These are phyloP conservation scores for Globia sparganii DNA, from an alignment of 2,888 invertebrate species.

Conservation along the genomic window DNA sequence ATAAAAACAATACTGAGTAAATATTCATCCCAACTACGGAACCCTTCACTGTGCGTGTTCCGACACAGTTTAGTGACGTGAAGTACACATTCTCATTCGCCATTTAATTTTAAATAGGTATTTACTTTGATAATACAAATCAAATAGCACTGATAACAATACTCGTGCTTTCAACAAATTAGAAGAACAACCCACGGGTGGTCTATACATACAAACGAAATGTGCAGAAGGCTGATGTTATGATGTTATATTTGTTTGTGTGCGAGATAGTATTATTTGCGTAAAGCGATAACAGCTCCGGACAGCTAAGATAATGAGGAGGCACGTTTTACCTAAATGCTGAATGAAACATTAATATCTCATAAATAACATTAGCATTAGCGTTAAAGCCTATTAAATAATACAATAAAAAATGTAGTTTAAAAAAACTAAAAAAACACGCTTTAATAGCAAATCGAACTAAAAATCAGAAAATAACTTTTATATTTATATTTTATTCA, in stretches of 20 bases:
- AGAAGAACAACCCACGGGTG: slow-evolving; percentile 56
- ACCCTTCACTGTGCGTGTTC: neutral
- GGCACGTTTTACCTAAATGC: slow-evolving; percentile 54
- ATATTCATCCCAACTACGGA: neutral
- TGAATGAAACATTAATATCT: slow-evolving; percentile 36
- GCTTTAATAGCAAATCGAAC: no score
- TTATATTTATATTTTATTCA: no score
- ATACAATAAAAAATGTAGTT: no score
- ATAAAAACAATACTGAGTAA: neutral
- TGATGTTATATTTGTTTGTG: slow-evolving; percentile 62
- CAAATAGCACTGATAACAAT: slow-evolving; percentile 46
- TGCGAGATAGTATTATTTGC: slow-evolving; percentile 70
- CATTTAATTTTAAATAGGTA: slow-evolving; percentile 36
- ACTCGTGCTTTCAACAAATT: slow-evolving; percentile 52
- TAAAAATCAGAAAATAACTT: no score
- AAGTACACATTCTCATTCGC: slow-evolving; percentile 9
- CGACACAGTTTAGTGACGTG: no score
- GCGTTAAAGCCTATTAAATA: neutral
- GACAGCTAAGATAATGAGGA: slow-evolving; percentile 59
- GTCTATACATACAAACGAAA: slow-evolving; percentile 58
- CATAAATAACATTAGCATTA: neutral
- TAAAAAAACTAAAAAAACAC: no score
- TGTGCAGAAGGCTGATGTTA: slow-evolving; percentile 56
- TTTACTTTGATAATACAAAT: slow-evolving; percentile 50
- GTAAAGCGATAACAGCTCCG: slow-evolving; percentile 68